These are phyloP conservation scores for Craniophora ligustri DNA, from an alignment of 2,888 invertebrate species.

Conservation along the genomic window DNA sequence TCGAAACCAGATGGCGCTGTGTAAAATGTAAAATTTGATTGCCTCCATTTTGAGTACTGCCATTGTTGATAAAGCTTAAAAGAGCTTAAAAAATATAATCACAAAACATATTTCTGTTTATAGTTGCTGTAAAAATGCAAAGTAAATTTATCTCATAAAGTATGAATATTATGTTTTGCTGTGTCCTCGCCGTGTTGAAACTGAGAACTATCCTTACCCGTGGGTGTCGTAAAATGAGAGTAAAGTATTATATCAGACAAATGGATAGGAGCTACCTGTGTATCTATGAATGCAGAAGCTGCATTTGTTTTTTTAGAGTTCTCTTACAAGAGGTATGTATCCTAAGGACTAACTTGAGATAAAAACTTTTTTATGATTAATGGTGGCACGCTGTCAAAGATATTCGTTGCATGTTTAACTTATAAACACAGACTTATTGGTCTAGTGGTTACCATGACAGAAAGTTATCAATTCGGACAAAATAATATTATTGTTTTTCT, in stretches of 20 bases:
- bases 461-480: too few species aligned
- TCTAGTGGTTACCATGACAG: too few species aligned
- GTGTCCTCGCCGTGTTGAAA: background rate
- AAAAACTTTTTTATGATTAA: too few species aligned
- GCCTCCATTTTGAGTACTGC: background rate
- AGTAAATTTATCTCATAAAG: background rate
- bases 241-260: background rate
- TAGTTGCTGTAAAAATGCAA: background rate
- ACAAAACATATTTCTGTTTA: background rate
- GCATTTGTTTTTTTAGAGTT: background rate
- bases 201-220: background rate
- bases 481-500: too few species aligned
- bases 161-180: background rate
- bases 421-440: too few species aligned
- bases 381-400: too few species aligned
- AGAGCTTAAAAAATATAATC: background rate
- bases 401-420: too few species aligned
- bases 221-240: background rate
- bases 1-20: too few species aligned
- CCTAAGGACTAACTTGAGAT: too few species aligned
- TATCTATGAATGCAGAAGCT: background rate
- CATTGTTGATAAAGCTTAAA: too few species aligned
- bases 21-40: too few species aligned
- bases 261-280: background rate
- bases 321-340: too few species aligned